Percentiles rank a stretch among this genome's conserved stretches.
Conservation (phyloP, 1,140 invertebrate species). For the Battus philenor region DNA sequence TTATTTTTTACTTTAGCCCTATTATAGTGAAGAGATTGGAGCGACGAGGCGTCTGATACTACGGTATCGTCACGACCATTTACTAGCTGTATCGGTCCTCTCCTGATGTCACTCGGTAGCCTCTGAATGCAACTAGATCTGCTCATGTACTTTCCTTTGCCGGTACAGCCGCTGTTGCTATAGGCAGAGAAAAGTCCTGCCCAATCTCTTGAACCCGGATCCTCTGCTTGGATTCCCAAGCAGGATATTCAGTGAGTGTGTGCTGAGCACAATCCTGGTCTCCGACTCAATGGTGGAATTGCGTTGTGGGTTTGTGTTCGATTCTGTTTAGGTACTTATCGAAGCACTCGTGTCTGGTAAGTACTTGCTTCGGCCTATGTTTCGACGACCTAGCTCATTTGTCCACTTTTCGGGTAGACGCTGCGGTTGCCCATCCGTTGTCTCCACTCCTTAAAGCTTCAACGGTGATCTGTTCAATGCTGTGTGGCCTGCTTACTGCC, state of each 20-base stretch:
- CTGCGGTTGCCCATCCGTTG: no score
- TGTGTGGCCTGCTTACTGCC: no score
- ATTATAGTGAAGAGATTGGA: no score
- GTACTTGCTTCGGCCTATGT: background rate
- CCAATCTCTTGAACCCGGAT: background rate
- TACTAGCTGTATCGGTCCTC: background rate
- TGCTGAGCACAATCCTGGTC: constrained; percentile 5
- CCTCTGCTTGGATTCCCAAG: background rate
- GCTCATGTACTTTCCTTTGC: background rate
- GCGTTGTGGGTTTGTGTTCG: background rate
- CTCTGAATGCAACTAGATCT: background rate
- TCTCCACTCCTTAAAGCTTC: no score
- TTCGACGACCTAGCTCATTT: no score
- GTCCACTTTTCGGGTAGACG: no score
- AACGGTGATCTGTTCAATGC: no score
- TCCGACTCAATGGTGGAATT: constrained; percentile 7
- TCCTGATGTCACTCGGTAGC: background rate
- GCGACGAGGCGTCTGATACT: no score
- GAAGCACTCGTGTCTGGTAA: background rate
- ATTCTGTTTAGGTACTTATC: constrained; percentile 8
- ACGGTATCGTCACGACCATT: no score
- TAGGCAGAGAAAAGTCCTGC: background rate
- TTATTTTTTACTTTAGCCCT: no score
- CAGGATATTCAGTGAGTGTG: background rate
- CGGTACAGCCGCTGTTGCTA: background rate